Conservation (phyloP, 2,113 vertebrate species). For the Orycteropus afer region DNA sequence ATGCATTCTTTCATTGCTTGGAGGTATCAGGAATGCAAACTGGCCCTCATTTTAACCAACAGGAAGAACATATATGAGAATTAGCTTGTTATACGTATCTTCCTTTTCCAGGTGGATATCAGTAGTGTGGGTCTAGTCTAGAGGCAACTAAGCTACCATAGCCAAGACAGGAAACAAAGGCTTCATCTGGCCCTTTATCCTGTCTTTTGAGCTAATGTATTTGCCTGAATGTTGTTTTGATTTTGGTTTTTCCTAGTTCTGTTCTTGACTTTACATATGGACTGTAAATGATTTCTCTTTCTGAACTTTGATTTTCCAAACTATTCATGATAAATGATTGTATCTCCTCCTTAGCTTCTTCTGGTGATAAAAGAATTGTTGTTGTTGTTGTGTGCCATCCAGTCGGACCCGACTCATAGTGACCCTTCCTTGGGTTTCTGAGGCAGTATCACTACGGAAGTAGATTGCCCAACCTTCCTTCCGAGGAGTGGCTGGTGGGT, state of each 20-base stretch:
- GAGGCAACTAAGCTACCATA: background rate
- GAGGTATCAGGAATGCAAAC: background rate
- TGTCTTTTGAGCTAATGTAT: background rate
- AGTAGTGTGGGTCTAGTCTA: background rate
- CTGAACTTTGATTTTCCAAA: background rate
- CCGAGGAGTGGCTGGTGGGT: too few species aligned
- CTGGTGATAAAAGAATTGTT: slow-evolving; percentile 11
- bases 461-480: too few species aligned
- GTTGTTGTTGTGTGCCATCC: too few species aligned
- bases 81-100: background rate
- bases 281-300: background rate
- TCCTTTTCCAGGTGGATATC: background rate
- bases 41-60: background rate
- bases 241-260: background rate
- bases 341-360: background rate
- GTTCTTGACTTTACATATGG: background rate
- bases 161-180: background rate
- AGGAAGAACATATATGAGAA: background rate
- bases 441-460: too few species aligned
- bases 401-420: too few species aligned
- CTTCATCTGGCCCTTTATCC: background rate
- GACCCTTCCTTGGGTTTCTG: too few species aligned
- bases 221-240: background rate
- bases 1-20: background rate
- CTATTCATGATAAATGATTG: slow-evolving; percentile 2